phyloP scores from a whole-genome alignment of 2,113 vertebrate genomes.

The Urocynchramus pylzowi region DNA sequence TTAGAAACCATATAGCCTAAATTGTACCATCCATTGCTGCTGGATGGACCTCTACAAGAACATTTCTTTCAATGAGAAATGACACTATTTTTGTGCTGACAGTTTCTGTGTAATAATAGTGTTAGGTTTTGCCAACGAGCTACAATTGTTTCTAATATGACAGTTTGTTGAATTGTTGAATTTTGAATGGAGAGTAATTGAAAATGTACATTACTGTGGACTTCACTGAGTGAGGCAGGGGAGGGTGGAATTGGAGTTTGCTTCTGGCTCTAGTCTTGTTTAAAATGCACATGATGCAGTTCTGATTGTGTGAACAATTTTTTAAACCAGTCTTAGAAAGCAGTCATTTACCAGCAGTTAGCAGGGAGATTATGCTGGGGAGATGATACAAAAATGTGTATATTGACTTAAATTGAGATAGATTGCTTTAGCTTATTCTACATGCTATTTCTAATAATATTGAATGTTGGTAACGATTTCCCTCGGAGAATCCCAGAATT shows the following conservation, averaged over 20 bases:
- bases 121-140: constrained; percentile 29
- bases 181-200: constrained; percentile 57
- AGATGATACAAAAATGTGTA: constrained; percentile 26
- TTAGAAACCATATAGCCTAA: not conserved
- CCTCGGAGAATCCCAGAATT: not conserved
- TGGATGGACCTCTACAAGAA: constrained; percentile 7
- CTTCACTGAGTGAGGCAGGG: not conserved
- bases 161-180: constrained; percentile 54
- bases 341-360: constrained; percentile 27
- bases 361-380: constrained; percentile 2
- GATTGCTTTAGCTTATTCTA: constrained; percentile 32
- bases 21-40: constrained; percentile 33
- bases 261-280: constrained; percentile 40
- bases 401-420: constrained; percentile 46
- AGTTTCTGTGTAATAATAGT: constrained; percentile 55
- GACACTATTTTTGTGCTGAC: constrained; percentile 21
- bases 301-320: constrained; percentile 21
- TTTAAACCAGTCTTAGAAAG: constrained; percentile 42
- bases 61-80: constrained; percentile 15
- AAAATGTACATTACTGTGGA: constrained; percentile 47
- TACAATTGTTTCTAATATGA: constrained; percentile 53
- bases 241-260: constrained; percentile 33
- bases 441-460: constrained; percentile 22
- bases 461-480: not conserved
- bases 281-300: constrained; percentile 33